These are phyloP conservation scores for Formicarius rufipectus DNA, from an alignment of 2,113 vertebrate species.

Conservation along the genomic window DNA sequence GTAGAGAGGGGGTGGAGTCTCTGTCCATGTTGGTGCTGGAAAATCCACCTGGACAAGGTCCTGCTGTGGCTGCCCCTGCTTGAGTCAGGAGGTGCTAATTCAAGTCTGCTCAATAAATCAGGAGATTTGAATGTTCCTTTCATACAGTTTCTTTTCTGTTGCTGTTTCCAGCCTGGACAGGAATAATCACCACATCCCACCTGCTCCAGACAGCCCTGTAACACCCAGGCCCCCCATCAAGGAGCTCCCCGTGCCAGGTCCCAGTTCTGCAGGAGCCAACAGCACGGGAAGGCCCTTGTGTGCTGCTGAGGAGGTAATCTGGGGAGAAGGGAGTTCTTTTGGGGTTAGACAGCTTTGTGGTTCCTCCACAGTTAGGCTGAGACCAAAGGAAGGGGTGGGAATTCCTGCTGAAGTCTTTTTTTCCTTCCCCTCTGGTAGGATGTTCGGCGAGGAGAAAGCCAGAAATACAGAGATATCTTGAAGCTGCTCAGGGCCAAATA, in stretches of 20 bases:
- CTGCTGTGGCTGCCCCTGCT: not conserved
- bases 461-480: not conserved
- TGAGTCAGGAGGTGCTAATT: not conserved
- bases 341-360: not conserved
- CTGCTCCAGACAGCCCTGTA: not conserved
- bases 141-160: not conserved
- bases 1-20: not conserved
- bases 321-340: not conserved
- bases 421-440: not conserved
- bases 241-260: not conserved
- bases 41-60: rapidly evolving
- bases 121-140: not conserved
- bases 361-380: not conserved
- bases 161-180: not conserved
- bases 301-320: not conserved
- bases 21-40: not conserved
- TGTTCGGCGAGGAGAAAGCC: not conserved
- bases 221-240: not conserved
- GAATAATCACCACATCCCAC: not conserved
- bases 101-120: not conserved
- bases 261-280: not conserved
- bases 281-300: not conserved
- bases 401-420: not conserved
- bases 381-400: not conserved
- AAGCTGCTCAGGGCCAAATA: not conserved